Conservation (phyloP, 1,140 invertebrate species). For the Sitodiplosis mosellana region DNA sequence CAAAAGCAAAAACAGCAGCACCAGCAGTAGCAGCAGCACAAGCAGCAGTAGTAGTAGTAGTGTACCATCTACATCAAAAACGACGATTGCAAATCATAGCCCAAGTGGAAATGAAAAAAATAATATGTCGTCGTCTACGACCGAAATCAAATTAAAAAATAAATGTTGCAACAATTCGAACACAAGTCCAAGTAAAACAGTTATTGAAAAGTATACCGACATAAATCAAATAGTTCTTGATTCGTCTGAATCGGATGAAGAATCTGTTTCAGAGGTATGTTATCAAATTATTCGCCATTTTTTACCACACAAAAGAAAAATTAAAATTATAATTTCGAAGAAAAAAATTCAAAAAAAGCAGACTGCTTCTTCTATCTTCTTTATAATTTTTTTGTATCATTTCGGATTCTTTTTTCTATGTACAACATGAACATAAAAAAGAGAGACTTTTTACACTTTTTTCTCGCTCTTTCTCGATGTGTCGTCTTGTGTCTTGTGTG, state of each 20-base stretch:
- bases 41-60: constrained; percentile 26
- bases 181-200: constrained; percentile 22
- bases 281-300: constrained; percentile 1
- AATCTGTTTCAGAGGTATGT: constrained; percentile 77
- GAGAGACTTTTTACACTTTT: no score
- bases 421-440: no score
- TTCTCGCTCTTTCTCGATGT: no score
- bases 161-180: not conserved
- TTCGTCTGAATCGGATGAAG: constrained; percentile 80
- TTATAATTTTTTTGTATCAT: no score
- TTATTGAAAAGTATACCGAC: constrained; percentile 45
- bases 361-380: no score
- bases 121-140: not conserved
- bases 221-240: constrained; percentile 60
- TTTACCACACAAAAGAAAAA: not conserved
- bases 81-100: not conserved
- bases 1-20: no score
- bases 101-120: constrained; percentile 1
- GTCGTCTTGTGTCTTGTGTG: no score
- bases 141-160: not conserved
- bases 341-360: no score
- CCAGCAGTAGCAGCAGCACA: constrained; percentile 24
- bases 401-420: no score
- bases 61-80: constrained; percentile 1
- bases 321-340: not conserved